Conservation (phyloP, 2,797 vertebrate species). For the Xenopus petersii region DNA sequence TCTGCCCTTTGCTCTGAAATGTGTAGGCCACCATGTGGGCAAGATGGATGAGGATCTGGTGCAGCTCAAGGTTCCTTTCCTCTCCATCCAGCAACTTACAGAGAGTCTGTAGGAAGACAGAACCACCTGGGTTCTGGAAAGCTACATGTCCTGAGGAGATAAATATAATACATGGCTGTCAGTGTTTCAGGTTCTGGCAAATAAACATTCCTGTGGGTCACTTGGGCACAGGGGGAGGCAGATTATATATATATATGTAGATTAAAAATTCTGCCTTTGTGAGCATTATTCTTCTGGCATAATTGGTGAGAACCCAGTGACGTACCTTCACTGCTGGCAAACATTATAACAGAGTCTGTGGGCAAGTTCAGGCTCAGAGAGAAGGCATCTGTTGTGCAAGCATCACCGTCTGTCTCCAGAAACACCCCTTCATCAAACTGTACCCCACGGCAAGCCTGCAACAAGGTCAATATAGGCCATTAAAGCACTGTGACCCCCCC, state of each 20-base stretch:
- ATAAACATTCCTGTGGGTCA: too few relatives aligned
- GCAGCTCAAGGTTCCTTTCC: conserved; percentile 64
- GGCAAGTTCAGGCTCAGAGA: conserved; percentile 62
- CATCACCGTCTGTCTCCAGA: conserved; percentile 53
- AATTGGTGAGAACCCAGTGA: background rate
- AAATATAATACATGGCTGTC: background rate
- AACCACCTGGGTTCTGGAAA: conserved; percentile 60
- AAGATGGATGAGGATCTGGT: conserved; percentile 67
- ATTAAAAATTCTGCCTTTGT: too few relatives aligned
- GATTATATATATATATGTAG: too few relatives aligned
- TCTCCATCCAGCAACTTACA: conserved; percentile 63
- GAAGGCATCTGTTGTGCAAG: conserved; percentile 25
- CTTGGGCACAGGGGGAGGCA: too few relatives aligned
- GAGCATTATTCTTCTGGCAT: too few relatives aligned
- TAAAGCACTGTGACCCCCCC: background rate
- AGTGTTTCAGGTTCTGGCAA: background rate
- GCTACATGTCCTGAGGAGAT: conserved; percentile 65
- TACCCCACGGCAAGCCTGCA: conserved; percentile 67
- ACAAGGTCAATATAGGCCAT: background rate
- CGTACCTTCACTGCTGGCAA: conserved; percentile 70
- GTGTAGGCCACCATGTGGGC: conserved; percentile 63
- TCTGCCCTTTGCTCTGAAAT: conserved; percentile 63
- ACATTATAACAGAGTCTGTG: conserved; percentile 65
- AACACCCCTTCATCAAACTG: conserved; percentile 60
- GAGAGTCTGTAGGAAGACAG: conserved; percentile 71